A percentile compares a stretch with the other conserved stretches of the same genome.
These are phyloP conservation scores for Pemphigus obesinymphae DNA, from an alignment of 1,140 invertebrate genomes.

Conservation along the genomic window DNA sequence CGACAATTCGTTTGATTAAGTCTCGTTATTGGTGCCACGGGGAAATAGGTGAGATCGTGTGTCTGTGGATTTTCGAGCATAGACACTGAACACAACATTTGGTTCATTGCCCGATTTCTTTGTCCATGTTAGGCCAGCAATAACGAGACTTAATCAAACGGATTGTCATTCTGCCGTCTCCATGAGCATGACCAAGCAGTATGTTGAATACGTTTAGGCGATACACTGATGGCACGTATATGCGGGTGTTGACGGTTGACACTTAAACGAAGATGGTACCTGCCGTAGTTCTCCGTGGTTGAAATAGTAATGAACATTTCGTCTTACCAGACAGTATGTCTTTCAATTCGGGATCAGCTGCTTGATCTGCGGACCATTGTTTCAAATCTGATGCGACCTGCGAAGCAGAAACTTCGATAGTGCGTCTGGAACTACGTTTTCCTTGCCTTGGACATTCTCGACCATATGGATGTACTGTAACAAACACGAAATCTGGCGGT, in stretches of 20 bases:
- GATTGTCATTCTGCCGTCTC: neutral
- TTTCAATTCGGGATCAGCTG: slow-evolving; percentile 27
- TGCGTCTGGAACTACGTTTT: neutral
- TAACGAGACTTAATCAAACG: slow-evolving; percentile 44
- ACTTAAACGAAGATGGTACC: neutral
- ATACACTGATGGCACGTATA: neutral
- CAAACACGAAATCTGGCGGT: neutral
- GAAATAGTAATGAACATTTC: neutral
- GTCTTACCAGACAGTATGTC: too few relatives aligned
- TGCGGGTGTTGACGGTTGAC: neutral
- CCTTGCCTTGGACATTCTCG: neutral
- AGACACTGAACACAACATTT: neutral
- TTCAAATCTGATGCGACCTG: too few relatives aligned
- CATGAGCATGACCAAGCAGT: neutral
- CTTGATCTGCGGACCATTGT: neutral
- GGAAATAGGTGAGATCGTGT: neutral
- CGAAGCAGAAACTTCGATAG: too few relatives aligned
- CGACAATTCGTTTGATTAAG: neutral
- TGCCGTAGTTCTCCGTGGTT: neutral
- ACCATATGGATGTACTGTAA: neutral
- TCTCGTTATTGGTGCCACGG: slow-evolving; percentile 50
- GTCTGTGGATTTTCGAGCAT: neutral
- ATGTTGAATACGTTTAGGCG: neutral
- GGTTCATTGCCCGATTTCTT: slow-evolving; percentile 29
- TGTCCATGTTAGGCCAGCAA: slow-evolving; percentile 50